Base-by-base conservation (phyloP, 2,888 invertebrate genomes). In the Metalampra italica region DNA sequence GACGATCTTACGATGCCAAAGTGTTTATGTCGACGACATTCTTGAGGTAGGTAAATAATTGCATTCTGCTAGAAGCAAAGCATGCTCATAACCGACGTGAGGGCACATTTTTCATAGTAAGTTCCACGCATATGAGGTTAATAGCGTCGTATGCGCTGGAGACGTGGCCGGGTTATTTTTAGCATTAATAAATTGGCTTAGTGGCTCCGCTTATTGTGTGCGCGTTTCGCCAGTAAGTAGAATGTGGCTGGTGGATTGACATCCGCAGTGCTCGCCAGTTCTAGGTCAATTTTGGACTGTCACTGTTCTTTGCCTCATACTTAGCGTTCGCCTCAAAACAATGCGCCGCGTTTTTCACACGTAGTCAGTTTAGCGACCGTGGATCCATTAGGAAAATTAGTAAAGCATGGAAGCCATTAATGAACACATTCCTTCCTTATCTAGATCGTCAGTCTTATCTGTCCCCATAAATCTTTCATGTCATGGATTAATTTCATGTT, bases 121-220 rank as follows among this genome's bases (percentile, higher is more conserved):
- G 75, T 75, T 79, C 74, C 70, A 72, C 77, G 71, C 80, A 78
- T 80, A 78, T 78, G 84, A 78, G 83, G 82, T 81, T 86, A 86
- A 85, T 83, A 84, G 74, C 79, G 76, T 75, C 75, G 71, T 76
- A 82, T 82, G 77, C 75, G 77, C 67, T 74, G 70, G 84, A 83
- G 87, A 84, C 75, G 77, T 82, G 75, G 77, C 68, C 68, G 75
- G 67, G 81, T 81, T 89, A 89, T 89, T 89, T 89, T 88, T 89
- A 89, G 88, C 81, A 75, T 79, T 86, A 81, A 80, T 88, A 89
- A 89, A 89, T 89, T 88, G 87, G 84, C 82, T 89, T 87, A 84
- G 84, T 82, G 73, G 77, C 82, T 82, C 78, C 72, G 72, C 80
- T 83, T 84, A 84, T 83, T 85, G 83, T 83, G 77, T 71, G 80